Conservation (phyloP, 2,797 vertebrate genomes). For the Pseudochirops corinnae region DNA sequence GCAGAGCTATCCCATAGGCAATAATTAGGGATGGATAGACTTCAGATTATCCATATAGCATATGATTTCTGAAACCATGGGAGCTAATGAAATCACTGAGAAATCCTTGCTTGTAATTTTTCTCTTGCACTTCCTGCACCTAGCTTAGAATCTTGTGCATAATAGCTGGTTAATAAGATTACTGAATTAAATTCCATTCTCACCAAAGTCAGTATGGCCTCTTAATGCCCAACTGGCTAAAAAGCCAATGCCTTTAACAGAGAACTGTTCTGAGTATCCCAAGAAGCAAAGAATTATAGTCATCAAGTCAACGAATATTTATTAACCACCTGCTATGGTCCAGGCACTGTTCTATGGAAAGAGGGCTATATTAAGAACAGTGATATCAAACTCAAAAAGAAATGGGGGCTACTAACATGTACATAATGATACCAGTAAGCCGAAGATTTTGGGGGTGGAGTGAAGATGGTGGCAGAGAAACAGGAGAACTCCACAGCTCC, state of each 20-base stretch:
- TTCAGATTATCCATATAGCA: not conserved
- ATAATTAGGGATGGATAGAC: not conserved
- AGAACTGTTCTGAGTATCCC: not conserved
- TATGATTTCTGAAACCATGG: not conserved
- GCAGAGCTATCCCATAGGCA: not conserved
- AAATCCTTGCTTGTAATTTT: not conserved
- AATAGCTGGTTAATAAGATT: not conserved
- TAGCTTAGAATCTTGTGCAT: not conserved
- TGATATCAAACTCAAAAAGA: not conserved
- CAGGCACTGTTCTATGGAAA: not conserved
- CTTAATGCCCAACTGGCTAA: not conserved
- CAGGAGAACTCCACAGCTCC: too few relatives aligned
- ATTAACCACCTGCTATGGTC: not conserved
- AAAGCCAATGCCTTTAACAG: not conserved
- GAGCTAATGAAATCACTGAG: not conserved
- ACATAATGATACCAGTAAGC: not conserved
- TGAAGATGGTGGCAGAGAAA: too few relatives aligned
- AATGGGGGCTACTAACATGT: not conserved
- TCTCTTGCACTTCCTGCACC: not conserved
- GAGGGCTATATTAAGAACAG: not conserved
- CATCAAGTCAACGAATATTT: not conserved
- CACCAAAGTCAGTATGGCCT: not conserved
- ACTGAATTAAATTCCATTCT: not conserved
- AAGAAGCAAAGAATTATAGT: not conserved
- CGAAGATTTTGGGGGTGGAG: too few relatives aligned